Evolutionary conservation across 2,113 vertebrate species (phyloP).

Genomic region (Pitta sordida): DNA sequence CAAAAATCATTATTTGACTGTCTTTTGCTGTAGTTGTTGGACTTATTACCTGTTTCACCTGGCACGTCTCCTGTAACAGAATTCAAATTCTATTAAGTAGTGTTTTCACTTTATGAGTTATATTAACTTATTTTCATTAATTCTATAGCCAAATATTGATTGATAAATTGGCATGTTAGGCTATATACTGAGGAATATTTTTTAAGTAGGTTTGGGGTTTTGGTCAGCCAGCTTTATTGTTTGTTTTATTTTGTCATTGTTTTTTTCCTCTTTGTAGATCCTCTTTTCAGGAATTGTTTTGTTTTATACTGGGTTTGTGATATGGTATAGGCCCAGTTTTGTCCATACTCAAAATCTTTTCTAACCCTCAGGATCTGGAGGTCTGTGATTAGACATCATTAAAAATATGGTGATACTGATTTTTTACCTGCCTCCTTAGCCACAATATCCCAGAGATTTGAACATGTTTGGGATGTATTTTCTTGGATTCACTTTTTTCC

Average conservation of each 20-base stretch:
- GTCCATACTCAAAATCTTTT: not conserved
- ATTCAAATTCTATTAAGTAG: not conserved
- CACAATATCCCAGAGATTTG: not conserved
- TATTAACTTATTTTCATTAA: not conserved
- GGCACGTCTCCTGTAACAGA: fast-evolving
- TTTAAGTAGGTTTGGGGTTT: not conserved
- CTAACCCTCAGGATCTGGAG: not conserved
- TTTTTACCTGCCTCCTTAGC: not conserved
- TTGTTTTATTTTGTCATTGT: not conserved
- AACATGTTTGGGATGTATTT: not conserved
- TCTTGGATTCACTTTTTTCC: not conserved
- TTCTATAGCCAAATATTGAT: not conserved
- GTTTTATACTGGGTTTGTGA: not conserved
- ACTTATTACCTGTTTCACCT: not conserved
- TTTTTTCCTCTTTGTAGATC: not conserved
- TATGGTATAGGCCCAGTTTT: not conserved
- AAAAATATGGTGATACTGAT: not conserved
- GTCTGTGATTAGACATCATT: not conserved
- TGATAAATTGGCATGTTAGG: not conserved
- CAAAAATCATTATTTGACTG: not conserved
- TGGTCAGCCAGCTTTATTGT: not conserved
- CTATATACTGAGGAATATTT: not conserved
- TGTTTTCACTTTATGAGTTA: not conserved
- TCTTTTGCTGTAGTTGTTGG: not conserved
- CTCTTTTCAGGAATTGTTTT: not conserved